Conservation (phyloP, 2,888 invertebrate species). For the Mythimna albipuncta region DNA sequence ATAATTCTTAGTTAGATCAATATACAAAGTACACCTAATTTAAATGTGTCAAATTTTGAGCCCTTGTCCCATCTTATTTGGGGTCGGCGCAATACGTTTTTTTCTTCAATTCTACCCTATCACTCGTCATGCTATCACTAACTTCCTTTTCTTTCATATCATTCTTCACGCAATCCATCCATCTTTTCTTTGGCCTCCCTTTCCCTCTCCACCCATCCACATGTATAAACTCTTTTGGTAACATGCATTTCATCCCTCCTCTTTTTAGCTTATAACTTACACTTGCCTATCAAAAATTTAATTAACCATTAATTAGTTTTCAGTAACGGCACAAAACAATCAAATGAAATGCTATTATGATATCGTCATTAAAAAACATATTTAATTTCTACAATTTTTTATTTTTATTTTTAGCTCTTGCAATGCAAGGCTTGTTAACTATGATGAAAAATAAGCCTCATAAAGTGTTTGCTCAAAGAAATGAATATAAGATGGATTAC, state of each 20-base stretch:
- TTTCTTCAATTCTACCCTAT: too few relatives aligned
- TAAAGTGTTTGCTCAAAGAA: slow-evolving; percentile 70
- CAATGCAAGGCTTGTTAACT: slow-evolving; percentile 69
- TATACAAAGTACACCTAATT: background rate
- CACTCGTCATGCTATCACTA: too few relatives aligned
- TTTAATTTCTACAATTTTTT: background rate
- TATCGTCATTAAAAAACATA: background rate
- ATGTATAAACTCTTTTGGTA: too few relatives aligned
- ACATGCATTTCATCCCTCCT: too few relatives aligned
- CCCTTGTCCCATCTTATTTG: too few relatives aligned
- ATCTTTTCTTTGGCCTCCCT: too few relatives aligned
- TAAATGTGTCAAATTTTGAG: background rate
- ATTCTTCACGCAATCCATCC: too few relatives aligned
- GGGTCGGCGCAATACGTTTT: too few relatives aligned
- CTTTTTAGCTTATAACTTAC: background rate
- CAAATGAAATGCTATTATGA: slow-evolving; percentile 2
- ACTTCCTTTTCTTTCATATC: too few relatives aligned
- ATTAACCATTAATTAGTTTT: too few relatives aligned
- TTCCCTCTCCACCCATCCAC: too few relatives aligned
- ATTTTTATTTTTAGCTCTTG: slow-evolving; percentile 67
- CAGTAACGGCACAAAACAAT: background rate
- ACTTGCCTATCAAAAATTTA: background rate
- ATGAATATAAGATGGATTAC: slow-evolving; percentile 74
- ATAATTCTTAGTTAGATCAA: background rate
- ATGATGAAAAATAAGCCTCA: slow-evolving; percentile 75